Percentiles rank a stretch among this genome's conserved stretches.
phyloP scores from a whole-genome alignment of 2,797 vertebrate genomes.

The Xenentodon cancila region DNA sequence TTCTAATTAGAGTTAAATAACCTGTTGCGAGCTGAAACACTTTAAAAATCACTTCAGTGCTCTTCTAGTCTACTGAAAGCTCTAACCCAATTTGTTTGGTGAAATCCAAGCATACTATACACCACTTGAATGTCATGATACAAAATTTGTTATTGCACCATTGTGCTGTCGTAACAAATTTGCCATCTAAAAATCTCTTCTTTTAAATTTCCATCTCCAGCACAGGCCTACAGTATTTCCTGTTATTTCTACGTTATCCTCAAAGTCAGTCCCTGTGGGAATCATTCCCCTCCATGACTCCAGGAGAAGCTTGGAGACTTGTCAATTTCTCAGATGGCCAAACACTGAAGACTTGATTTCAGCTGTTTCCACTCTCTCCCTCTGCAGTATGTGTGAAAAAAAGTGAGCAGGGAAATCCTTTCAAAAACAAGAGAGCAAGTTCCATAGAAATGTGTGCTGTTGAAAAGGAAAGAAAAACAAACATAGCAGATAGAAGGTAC shows the following conservation, averaged over 20 bases:
- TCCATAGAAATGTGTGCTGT: constrained; percentile 1
- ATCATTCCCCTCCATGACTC: constrained; percentile 28
- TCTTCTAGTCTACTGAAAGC: no score
- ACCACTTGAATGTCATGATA: background rate
- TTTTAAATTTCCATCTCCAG: background rate
- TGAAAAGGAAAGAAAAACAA: constrained; percentile 5
- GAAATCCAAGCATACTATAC: background rate
- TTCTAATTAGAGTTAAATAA: no score
- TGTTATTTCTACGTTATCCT: constrained; percentile 7
- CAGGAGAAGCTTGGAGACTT: constrained; percentile 58
- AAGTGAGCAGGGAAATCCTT: constrained; percentile 25
- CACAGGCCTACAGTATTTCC: background rate
- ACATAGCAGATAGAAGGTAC: constrained; percentile 36
- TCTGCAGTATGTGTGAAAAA: constrained; percentile 12
- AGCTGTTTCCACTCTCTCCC: constrained; percentile 45
- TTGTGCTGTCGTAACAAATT: constrained; percentile 1
- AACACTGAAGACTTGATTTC: constrained; percentile 73
- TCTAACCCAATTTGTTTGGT: no score
- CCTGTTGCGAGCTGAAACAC: no score
- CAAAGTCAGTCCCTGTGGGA: constrained; percentile 50
- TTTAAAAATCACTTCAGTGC: no score
- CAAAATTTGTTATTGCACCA: background rate
- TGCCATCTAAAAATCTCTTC: background rate
- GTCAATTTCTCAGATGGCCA: constrained; percentile 78
- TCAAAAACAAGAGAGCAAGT: background rate